Evolutionary conservation across 30 jellyfish, hydroid and myxozoan genomes (phyloP).

Genomic region (Morbakka virulenta): DNA sequence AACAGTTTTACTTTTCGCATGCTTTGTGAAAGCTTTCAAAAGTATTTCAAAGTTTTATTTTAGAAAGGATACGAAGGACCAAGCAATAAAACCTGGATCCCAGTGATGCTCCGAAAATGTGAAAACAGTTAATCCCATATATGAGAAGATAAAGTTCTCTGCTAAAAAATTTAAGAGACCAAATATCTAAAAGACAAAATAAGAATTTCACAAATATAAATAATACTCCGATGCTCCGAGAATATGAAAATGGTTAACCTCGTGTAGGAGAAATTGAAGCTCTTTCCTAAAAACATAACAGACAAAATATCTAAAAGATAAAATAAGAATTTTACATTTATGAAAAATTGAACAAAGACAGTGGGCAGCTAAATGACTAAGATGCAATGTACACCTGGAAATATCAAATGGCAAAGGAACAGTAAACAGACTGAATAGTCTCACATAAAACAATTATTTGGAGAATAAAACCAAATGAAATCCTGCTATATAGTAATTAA

Average conservation of each 20-base stretch:
- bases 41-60: no score
- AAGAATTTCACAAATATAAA: background rate
- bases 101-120: conserved; percentile 96
- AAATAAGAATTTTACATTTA: background rate
- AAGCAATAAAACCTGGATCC: conserved; percentile 96
- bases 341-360: background rate
- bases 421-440: no score
- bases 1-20: no score
- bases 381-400: no score
- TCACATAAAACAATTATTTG: no score
- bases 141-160: conserved; percentile 90
- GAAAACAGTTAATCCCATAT: conserved; percentile 96
- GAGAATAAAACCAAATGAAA: no score
- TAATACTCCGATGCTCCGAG: background rate
- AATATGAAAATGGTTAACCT: background rate
- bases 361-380: background rate
- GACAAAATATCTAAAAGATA: conserved; percentile 72
- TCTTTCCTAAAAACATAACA: conserved; percentile 87
- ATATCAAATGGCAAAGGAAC: no score
- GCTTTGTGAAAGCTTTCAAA: no score
- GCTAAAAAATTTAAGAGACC: conserved; percentile 92
- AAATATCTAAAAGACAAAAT: conserved; percentile 68
- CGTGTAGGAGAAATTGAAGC: conserved; percentile 85
- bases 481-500: no score
- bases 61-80: conserved; percentile 90